Percentiles rank a stretch among this genome's conserved stretches.
phyloP scores from a whole-genome alignment of 2,888 invertebrate genomes.

The Shargacucullia verbasci region DNA sequence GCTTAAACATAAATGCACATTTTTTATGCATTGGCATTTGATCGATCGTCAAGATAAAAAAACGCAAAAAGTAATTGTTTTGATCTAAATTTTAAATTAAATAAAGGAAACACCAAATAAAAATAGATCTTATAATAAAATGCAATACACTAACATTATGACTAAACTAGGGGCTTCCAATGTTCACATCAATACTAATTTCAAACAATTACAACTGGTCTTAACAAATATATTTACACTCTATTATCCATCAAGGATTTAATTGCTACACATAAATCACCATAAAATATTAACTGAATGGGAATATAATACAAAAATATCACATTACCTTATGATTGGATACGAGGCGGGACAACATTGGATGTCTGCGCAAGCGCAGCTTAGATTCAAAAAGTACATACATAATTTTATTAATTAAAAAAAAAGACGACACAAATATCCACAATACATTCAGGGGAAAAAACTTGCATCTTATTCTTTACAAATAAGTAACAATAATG shows the following conservation, averaged over 20 bases:
- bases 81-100: too few species aligned
- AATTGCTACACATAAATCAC: constrained; percentile 11
- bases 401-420: too few species aligned
- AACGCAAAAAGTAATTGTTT: too few species aligned
- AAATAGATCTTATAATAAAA: constrained; percentile 53
- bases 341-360: constrained; percentile 17
- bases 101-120: constrained; percentile 34
- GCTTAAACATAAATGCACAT: too few species aligned
- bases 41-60: too few species aligned
- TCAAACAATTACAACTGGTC: constrained; percentile 43
- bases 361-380: constrained; percentile 12
- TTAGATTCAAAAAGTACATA: constrained; percentile 2
- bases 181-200: constrained; percentile 27
- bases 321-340: constrained; percentile 40
- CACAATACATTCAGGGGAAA: not conserved
- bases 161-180: constrained; percentile 47
- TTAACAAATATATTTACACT: constrained; percentile 54
- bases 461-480: constrained; percentile 2
- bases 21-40: too few species aligned
- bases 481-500: constrained; percentile 25
- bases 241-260: constrained; percentile 27
- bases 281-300: constrained; percentile 12
- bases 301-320: constrained; percentile 42
- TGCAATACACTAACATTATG: constrained; percentile 49
- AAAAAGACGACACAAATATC: not conserved